phyloP scores from a whole-genome alignment of 2,113 vertebrate genomes.

The Leptocoma aspasia region DNA sequence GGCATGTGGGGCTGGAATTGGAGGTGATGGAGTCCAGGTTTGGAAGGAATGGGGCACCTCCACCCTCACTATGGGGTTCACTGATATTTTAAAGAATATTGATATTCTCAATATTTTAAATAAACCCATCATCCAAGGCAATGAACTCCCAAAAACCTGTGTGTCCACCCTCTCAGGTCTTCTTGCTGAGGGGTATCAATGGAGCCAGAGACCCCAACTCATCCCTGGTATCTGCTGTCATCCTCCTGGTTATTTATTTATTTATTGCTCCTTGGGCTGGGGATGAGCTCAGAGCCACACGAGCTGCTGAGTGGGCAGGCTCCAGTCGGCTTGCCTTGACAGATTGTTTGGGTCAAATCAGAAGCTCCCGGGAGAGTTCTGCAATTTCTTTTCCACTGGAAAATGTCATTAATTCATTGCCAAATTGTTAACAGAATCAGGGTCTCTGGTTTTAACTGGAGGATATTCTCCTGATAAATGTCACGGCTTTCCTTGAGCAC shows the following conservation, averaged over 20 bases:
- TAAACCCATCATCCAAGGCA: neutral
- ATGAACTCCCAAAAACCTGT: neutral
- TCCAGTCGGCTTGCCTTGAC: neutral
- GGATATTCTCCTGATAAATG: neutral
- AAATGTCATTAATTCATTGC: slow-evolving; percentile 34
- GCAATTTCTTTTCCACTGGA: slow-evolving; percentile 29
- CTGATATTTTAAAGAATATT: neutral
- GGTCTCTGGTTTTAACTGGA: neutral
- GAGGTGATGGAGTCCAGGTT: neutral
- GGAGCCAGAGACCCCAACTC: neutral
- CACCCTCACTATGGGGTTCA: neutral
- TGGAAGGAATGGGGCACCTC: neutral
- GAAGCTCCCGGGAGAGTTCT: slow-evolving; percentile 21
- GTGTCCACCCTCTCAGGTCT: neutral
- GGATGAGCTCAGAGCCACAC: neutral
- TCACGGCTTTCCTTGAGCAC: neutral
- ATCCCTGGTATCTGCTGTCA: accelerated
- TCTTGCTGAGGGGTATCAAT: accelerated
- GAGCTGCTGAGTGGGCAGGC: neutral
- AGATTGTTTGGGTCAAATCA: neutral
- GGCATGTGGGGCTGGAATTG: accelerated
- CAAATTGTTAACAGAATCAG: neutral
- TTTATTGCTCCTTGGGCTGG: neutral
- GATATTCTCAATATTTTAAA: neutral
- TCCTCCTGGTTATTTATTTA: neutral